Conservation (phyloP, 2,113 vertebrate genomes). For the Lophius piscatorius region DNA sequence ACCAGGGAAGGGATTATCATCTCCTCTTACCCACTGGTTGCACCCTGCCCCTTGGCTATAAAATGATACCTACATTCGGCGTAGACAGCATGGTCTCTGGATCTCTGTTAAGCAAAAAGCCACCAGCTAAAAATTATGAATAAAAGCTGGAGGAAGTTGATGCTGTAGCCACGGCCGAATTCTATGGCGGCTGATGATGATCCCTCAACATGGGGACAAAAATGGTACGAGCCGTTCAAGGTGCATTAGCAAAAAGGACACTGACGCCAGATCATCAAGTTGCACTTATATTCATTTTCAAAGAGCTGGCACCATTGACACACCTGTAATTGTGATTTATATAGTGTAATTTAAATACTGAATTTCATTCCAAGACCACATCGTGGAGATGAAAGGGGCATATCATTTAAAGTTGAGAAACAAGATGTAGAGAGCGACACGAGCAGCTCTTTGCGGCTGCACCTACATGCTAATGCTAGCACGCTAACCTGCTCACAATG, state of each 20-base stretch:
- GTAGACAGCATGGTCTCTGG: conserved; percentile 18
- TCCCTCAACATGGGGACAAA: conserved; percentile 18
- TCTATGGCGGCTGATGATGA: neutral
- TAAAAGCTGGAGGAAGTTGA: conserved; percentile 10
- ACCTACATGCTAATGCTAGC: too few species aligned
- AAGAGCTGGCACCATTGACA: neutral
- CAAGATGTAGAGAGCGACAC: too few species aligned
- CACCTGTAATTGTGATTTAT: neutral
- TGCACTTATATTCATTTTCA: conserved; percentile 16
- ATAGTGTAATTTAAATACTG: neutral
- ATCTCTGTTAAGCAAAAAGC: conserved; percentile 26
- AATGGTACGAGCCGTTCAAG: neutral
- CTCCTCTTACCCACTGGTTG: conserved; percentile 73
- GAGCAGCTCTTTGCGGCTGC: too few species aligned
- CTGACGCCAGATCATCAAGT: conserved; percentile 1
- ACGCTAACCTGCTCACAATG: too few species aligned
- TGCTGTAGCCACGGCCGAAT: conserved; percentile 15
- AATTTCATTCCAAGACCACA: conserved; percentile 1
- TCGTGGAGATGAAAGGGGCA: neutral
- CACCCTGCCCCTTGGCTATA: conserved; percentile 85
- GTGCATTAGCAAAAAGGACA: neutral
- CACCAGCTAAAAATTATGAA: conserved; percentile 32
- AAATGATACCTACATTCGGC: conserved; percentile 46
- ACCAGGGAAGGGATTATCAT: conserved; percentile 67
- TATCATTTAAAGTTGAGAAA: too few species aligned